Evolutionary conservation across 2,113 vertebrate genomes (phyloP).

Genomic region (Osmerus mordax): DNA sequence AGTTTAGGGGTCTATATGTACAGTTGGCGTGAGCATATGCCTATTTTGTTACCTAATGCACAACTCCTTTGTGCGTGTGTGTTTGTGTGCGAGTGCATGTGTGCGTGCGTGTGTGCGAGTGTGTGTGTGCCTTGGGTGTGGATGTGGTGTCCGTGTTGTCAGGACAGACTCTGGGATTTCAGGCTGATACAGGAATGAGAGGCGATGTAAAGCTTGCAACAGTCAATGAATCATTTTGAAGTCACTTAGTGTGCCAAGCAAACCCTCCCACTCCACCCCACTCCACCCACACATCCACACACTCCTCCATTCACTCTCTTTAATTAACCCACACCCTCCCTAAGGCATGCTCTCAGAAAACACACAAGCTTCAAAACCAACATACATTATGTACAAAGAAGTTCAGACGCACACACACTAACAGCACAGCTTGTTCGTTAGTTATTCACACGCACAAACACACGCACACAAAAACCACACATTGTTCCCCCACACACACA

Average conservation of each 20-base stretch:
- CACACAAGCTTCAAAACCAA: too few species aligned
- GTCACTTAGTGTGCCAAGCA: background rate
- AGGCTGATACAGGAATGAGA: background rate
- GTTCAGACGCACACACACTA: too few species aligned
- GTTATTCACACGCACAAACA: too few species aligned
- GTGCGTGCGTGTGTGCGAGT: too few species aligned
- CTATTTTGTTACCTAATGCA: too few species aligned
- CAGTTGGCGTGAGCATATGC: too few species aligned
- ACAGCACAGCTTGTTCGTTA: too few species aligned
- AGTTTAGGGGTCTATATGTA: too few species aligned
- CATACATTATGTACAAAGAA: background rate
- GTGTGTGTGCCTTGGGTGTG: background rate
- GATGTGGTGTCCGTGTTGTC: background rate
- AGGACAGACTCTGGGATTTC: background rate
- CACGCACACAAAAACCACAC: too few species aligned
- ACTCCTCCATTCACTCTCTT: conserved; percentile 1
- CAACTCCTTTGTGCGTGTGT: too few species aligned
- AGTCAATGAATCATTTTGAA: conserved; percentile 4
- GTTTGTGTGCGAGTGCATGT: too few species aligned
- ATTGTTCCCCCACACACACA: too few species aligned
- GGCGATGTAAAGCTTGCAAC: conserved; percentile 3
- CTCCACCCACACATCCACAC: background rate
- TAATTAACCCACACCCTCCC: conserved; percentile 8
- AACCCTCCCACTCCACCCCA: background rate
- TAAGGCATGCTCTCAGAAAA: background rate